A percentile compares a stretch with the other conserved stretches of the same genome.
These are phyloP conservation scores for Leucophenga varia DNA, from an alignment of 1,140 invertebrate genomes.

Conservation along the genomic window DNA sequence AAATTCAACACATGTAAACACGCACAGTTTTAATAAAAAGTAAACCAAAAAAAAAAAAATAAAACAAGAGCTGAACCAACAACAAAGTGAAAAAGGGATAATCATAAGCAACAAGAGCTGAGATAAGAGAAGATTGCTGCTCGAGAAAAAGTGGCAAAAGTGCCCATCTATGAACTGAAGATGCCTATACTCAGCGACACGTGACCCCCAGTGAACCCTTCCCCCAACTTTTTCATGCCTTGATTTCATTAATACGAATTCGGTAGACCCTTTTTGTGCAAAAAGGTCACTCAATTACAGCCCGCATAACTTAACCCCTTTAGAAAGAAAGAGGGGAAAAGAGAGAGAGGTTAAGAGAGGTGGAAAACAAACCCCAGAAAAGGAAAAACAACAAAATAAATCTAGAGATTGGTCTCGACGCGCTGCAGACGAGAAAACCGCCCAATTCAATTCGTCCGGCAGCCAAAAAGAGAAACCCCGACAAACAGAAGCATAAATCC, in stretches of 20 bases:
- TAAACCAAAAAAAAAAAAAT: conserved; percentile 10
- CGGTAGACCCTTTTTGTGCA: conserved; percentile 7
- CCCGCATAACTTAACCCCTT: conserved; percentile 24
- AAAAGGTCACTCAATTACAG: conserved; percentile 28
- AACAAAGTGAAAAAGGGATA: no score
- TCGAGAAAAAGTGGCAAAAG: no score
- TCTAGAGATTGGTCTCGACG: background rate
- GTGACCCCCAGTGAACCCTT: conserved; percentile 5
- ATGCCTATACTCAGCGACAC: no score
- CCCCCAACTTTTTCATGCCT: background rate
- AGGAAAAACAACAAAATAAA: conserved; percentile 8
- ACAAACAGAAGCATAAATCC: conserved; percentile 43
- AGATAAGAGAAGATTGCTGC: no score
- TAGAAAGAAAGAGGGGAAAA: background rate
- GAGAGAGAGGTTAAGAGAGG: background rate
- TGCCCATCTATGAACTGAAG: no score
- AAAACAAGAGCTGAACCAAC: conserved; percentile 10
- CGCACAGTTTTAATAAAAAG: conserved; percentile 5
- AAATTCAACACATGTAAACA: conserved; percentile 19
- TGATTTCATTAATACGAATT: conserved; percentile 22
- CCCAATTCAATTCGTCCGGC: background rate
- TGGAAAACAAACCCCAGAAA: conserved; percentile 22
- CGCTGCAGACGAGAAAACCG: background rate
- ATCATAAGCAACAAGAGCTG: no score
- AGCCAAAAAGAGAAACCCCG: conserved; percentile 8